Base-by-base conservation (phyloP, 2,797 vertebrate species). In the Cyprinella venusta region DNA sequence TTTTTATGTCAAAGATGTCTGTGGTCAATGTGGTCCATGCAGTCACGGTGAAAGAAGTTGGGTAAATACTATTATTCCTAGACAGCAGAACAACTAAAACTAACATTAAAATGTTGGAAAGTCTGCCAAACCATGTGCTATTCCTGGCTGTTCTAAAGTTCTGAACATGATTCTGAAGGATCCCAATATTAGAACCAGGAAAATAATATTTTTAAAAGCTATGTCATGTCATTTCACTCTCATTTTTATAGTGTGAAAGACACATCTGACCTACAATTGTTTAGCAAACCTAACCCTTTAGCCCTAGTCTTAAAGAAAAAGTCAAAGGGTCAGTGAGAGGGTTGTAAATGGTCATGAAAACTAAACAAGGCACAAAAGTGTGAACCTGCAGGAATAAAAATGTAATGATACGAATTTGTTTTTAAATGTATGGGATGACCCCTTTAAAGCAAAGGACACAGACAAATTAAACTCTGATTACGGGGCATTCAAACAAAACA, bases 381-480 rank as follows among this genome's bases (percentile, higher is more conserved):
- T 48, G 45, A 48, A 52, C 8, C n/a, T 76, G 16, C n/a, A 7
- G 6, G 21, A 6, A 48, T 8, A 45, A 48, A 15, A 36, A 75
- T 13, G 1, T 52, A 36, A 48, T 79, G 13, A 52, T 8, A 36
- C 52, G 26, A 50, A 19, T 36, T 36, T 36, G 36, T 36, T 36
- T 36, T 4, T 4, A 48, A 15, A 15, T 15, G 10, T 48, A 18
- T 50, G n/a, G 16, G 40, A 15, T 56, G 52, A 21, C 21, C 19
- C 26, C 21, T 26, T 79, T 26, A 19, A 48, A 45, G 54, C 13
- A 40, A 48, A 42, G 78, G 59, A 18, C 33, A 38, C 67, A 61
- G 45, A 64, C 56, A 24, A 83, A 71, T 76, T 63, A 50, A 69
- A 50, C 83, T 80, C 30, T 18, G 42, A 33, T 40, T 69, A 59